These are phyloP conservation scores for Eurois occulta DNA, from an alignment of 2,888 invertebrate species.

Conservation along the genomic window DNA sequence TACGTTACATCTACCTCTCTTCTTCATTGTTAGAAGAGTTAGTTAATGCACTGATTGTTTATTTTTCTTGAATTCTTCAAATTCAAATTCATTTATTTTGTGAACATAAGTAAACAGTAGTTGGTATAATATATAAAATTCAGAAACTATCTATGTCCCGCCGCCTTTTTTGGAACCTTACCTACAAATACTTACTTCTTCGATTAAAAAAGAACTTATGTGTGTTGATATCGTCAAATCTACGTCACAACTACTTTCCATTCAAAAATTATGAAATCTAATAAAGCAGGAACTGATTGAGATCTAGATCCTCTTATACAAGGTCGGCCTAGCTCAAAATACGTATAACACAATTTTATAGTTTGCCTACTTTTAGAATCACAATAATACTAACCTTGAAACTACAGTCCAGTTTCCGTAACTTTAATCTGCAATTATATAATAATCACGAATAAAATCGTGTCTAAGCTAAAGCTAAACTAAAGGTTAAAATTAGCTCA, in stretches of 20 bases:
- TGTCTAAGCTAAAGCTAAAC: not conserved
- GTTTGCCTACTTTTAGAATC: not conserved
- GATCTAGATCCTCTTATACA: not conserved
- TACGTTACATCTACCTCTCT: not conserved
- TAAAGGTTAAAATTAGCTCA: slow-evolving; percentile 14
- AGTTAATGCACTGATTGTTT: not conserved
- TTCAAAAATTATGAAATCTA: not conserved
- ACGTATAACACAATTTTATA: slow-evolving; percentile 20
- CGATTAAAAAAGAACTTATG: not conserved
- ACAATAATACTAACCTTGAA: slow-evolving; percentile 35
- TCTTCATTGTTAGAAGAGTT: not conserved
- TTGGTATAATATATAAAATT: too few species aligned
- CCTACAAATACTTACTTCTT: not conserved
- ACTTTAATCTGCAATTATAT: slow-evolving; percentile 27
- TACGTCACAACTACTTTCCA: not conserved
- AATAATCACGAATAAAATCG: slow-evolving; percentile 23
- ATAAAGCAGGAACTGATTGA: slow-evolving; percentile 8
- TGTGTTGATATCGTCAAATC: not conserved
- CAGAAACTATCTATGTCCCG: too few species aligned
- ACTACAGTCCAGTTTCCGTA: slow-evolving; percentile 26
- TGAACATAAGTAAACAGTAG: too few species aligned
- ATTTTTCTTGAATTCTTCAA: not conserved
- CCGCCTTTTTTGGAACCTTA: not conserved
- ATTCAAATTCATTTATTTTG: too few species aligned
- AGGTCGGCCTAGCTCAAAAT: slow-evolving; percentile 22